Base-by-base conservation (phyloP, 2,888 invertebrate species). In the Catonia carolina region DNA sequence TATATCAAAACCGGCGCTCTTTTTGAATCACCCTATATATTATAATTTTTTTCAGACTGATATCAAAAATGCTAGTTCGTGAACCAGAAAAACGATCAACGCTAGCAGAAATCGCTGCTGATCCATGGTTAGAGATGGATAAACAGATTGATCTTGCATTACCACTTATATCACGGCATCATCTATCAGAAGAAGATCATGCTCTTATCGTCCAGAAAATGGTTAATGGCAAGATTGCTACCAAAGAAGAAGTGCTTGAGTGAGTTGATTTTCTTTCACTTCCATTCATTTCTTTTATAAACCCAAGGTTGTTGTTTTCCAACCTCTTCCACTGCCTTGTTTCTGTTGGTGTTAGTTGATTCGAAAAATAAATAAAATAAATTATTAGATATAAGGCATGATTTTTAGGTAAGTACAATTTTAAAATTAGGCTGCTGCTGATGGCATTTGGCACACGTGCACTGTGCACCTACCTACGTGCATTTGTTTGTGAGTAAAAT, bases 191-290 rank as follows among this genome's bases (percentile, higher is more conserved):
- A 54, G 93, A 94, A 53, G 94, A 97, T 71, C 93, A 93, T 69
- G 80, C 85, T 63, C 81, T 88, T 60, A 94, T 99, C 65, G 82
- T 99, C 62, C 92, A 94, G 68, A 91, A 90, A 76, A 98, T 99
- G 89, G 91, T 94, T 20, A 91, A 89, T 69, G 98, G 98, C 55
- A 86, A 87, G 67, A 94, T 99, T 61, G 96, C 94, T 55, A 83
- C 86, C 54, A 92, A 94, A 74, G 96, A 98, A 70, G 88, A 94
- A 71, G 96, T 99, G 65, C 74, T 90, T 67, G 89, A 91, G 86
- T 90, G 72, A 78, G 82, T 76, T 48, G 20, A 20, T 58, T 49
- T 48, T 54, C 22, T 55, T 37, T 54, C 14, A 42, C 23, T n/a
- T n/a, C n/a, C n/a, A n/a, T 33, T 50, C 37, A 60, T 42, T 6